phyloP scores from a whole-genome alignment of 2,113 vertebrate genomes.

The Castor canadensis region DNA sequence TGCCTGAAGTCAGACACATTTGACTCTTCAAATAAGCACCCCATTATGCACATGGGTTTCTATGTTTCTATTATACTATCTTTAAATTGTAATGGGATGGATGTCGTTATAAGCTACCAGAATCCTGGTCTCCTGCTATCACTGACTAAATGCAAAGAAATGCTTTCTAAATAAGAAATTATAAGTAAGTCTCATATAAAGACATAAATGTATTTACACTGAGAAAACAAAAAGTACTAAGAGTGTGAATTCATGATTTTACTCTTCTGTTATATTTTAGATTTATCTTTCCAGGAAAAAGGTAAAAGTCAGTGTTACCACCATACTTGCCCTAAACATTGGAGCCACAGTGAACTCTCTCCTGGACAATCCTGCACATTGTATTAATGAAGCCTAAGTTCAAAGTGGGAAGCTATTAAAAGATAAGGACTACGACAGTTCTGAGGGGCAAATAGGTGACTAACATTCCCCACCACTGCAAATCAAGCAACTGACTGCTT shows the following conservation, averaged over 20 bases:
- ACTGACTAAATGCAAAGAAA: constrained; percentile 28
- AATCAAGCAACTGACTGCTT: constrained; percentile 9
- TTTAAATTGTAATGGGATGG: constrained; percentile 28
- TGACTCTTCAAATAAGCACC: constrained; percentile 21
- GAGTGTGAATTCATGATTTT: constrained; percentile 19
- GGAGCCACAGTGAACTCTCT: neutral
- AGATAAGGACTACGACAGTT: neutral
- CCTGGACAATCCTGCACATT: neutral
- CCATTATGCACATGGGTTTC: neutral
- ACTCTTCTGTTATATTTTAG: constrained; percentile 43
- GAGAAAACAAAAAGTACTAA: constrained; percentile 41
- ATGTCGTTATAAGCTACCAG: neutral
- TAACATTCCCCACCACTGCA: neutral
- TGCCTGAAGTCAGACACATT: constrained; percentile 22
- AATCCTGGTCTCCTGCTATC: neutral
- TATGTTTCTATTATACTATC: neutral
- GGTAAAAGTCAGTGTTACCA: neutral
- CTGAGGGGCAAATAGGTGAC: neutral
- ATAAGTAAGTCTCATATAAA: constrained; percentile 7
- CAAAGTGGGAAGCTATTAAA: constrained; percentile 25
- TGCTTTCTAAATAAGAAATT: constrained; percentile 23
- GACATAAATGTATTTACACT: neutral
- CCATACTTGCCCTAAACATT: too few relatives aligned
- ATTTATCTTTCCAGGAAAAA: constrained; percentile 48
- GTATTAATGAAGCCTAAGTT: neutral